Evolutionary conservation across 1,140 invertebrate genomes (phyloP).

Genomic region (Fopius arisanus): DNA sequence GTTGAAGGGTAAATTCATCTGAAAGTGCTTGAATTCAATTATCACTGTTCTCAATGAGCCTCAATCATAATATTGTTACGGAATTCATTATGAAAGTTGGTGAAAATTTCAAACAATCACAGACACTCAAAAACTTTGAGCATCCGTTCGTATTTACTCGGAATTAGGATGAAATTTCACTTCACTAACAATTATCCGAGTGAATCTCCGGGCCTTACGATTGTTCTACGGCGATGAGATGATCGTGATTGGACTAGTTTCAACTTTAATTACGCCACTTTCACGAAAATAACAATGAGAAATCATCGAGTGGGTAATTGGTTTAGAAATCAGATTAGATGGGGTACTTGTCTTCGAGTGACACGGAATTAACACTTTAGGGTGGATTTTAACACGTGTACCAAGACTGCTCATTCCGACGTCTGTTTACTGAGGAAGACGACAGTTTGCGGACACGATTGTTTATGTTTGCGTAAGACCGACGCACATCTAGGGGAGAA

Average conservation of each 20-base stretch:
- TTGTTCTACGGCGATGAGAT: neutral
- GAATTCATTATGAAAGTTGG: neutral
- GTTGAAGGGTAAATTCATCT: no score
- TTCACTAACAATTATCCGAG: conserved; percentile 1
- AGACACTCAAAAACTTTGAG: neutral
- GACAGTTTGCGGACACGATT: neutral
- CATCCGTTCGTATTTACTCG: neutral
- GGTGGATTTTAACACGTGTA: conserved; percentile 7
- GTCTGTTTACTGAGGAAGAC: neutral
- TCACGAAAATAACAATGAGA: neutral
- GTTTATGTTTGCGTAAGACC: neutral
- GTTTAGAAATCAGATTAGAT: neutral
- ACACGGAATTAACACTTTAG: neutral
- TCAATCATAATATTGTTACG: neutral
- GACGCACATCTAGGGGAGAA: neutral
- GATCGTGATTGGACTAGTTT: conserved; percentile 1
- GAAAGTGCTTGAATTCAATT: neutral
- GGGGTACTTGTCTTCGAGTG: neutral
- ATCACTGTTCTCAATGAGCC: neutral
- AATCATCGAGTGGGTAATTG: neutral
- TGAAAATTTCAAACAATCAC: neutral
- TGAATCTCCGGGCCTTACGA: neutral
- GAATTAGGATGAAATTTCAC: neutral
- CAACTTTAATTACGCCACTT: neutral
- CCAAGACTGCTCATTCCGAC: neutral